Conservation (phyloP, 2,113 vertebrate species). For the Tricholaema leucomelas region DNA sequence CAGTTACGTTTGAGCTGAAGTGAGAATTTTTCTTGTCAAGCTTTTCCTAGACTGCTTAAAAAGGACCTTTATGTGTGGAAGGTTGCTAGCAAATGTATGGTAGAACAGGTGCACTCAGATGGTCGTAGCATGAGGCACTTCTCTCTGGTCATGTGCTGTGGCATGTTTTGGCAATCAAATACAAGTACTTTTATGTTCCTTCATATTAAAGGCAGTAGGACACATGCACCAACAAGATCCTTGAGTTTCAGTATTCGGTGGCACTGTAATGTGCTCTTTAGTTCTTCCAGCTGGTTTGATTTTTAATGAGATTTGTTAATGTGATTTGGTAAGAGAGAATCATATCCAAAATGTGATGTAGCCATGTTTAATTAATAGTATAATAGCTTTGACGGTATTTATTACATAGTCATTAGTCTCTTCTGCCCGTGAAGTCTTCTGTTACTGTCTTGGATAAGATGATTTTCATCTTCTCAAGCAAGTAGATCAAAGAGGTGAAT, state of each 20-base stretch:
- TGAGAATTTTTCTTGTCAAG: neutral
- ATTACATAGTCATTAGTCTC: neutral
- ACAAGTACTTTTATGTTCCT: neutral
- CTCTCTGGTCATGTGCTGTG: neutral
- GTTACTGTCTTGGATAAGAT: neutral
- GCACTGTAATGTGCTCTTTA: neutral
- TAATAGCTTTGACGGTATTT: slow-evolving; percentile 7
- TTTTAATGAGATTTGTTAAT: slow-evolving; percentile 8
- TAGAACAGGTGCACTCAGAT: neutral
- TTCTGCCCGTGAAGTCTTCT: neutral
- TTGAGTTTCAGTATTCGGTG: neutral
- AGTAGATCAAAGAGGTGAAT: neutral
- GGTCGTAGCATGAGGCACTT: neutral
- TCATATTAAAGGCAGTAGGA: neutral
- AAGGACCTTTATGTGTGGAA: neutral
- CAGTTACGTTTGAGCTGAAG: neutral
- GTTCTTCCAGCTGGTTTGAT: neutral
- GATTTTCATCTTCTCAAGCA: neutral
- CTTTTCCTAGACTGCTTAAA: neutral
- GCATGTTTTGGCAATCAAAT: neutral
- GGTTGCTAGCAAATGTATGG: neutral
- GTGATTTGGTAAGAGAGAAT: neutral
- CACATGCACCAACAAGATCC: neutral
- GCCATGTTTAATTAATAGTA: neutral
- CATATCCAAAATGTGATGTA: neutral